Conservation (phyloP, 2,113 vertebrate species). For the Aspiorhynchus laticeps region DNA sequence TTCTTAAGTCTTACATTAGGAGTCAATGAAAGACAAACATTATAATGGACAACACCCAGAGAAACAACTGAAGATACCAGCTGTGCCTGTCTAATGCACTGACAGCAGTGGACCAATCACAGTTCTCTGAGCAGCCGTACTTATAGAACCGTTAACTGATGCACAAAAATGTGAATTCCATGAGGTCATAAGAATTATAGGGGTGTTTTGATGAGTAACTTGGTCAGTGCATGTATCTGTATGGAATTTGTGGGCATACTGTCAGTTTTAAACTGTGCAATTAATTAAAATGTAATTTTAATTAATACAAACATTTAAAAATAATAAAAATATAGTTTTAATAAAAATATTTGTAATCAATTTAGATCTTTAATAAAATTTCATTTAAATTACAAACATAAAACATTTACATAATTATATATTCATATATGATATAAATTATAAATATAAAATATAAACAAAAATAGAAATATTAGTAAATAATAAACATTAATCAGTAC, state of each 20-base stretch:
- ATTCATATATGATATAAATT: neutral
- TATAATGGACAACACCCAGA: conserved; percentile 89
- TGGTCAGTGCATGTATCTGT: neutral
- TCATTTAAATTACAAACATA: neutral
- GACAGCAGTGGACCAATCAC: conserved; percentile 47
- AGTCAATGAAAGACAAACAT: conserved; percentile 83
- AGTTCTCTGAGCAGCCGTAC: neutral
- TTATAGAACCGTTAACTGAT: conserved; percentile 2
- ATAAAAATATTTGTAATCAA: no score
- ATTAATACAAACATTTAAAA: no score
- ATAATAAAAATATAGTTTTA: no score
- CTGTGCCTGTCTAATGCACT: conserved; percentile 81
- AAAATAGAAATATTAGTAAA: neutral
- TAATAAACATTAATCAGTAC: neutral
- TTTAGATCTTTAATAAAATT: neutral
- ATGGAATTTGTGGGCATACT: neutral
- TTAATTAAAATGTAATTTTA: neutral
- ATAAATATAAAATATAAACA: neutral
- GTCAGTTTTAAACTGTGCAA: neutral
- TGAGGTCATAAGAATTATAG: neutral
- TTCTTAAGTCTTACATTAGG: conserved; percentile 91
- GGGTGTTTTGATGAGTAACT: neutral
- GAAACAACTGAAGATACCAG: conserved; percentile 99
- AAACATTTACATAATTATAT: neutral
- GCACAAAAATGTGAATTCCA: neutral